A percentile compares a stretch with the other conserved stretches of the same genome.
Evolutionary conservation across 1,140 invertebrate species (phyloP).

Genomic region (Drosophila navojoa): DNA sequence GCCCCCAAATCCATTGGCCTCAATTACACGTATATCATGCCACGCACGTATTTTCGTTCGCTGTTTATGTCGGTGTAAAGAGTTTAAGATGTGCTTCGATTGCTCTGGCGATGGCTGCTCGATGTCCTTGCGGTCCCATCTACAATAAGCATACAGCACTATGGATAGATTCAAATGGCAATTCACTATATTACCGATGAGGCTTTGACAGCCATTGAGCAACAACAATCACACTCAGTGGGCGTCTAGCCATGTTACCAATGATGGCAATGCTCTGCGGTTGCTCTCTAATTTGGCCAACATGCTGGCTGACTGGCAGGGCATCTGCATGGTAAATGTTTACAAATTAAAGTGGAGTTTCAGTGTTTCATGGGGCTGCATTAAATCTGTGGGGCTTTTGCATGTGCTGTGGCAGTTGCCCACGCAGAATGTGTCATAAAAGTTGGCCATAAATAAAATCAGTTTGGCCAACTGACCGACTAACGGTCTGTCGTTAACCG

Average conservation of each 20-base stretch:
- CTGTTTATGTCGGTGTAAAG: conserved; percentile 80
- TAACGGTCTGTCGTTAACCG: conserved; percentile 55
- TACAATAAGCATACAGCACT: conserved; percentile 42
- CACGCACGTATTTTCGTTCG: conserved; percentile 70
- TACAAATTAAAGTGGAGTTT: conserved; percentile 16
- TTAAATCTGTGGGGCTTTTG: conserved; percentile 5
- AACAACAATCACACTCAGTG: conserved; percentile 6
- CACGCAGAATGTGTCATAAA: conserved; percentile 65
- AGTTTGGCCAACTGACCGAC: conserved; percentile 45
- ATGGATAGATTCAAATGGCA: conserved; percentile 56
- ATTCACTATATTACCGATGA: conserved; percentile 62
- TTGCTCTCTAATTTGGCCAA: conserved; percentile 15
- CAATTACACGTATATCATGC: conserved; percentile 74
- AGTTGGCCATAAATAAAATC: conserved; percentile 69
- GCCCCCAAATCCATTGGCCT: conserved; percentile 46
- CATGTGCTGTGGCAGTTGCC: conserved; percentile 50
- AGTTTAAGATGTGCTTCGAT: conserved; percentile 76
- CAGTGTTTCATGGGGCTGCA: conserved; percentile 19
- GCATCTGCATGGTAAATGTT: conserved; percentile 19
- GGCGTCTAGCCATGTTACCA: neutral
- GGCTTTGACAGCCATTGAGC: conserved; percentile 20
- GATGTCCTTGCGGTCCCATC: conserved; percentile 30
- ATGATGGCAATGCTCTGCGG: neutral
- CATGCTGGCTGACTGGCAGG: neutral
- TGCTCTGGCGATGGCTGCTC: conserved; percentile 5